Evolutionary conservation across 1,140 invertebrate genomes (phyloP).

Genomic region (Calephelis nemesis): DNA sequence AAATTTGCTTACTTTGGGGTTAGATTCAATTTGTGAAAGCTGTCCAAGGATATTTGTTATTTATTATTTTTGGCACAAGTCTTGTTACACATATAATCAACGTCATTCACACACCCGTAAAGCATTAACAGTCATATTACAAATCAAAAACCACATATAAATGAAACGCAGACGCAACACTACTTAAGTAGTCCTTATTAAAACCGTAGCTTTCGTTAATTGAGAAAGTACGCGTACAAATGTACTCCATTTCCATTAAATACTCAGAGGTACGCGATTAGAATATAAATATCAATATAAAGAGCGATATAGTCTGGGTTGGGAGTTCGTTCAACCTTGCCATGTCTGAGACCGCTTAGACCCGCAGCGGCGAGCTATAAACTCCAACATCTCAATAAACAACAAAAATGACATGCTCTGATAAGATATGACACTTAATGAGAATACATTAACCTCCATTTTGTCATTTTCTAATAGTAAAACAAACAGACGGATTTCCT

Average conservation of each 20-base stretch:
- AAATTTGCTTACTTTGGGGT: too few species aligned
- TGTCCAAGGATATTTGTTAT: too few species aligned
- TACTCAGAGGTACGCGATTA: not conserved
- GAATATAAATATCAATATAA: conserved; percentile 15
- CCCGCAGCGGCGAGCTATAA: conserved; percentile 34
- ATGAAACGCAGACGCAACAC: not conserved
- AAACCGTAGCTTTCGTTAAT: not conserved
- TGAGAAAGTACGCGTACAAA: not conserved
- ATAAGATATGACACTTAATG: not conserved
- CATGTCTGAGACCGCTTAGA: conserved; percentile 39
- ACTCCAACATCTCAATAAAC: conserved; percentile 34
- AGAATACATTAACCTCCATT: not conserved
- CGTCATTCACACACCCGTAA: too few species aligned
- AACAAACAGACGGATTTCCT: too few species aligned
- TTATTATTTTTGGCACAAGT: too few species aligned
- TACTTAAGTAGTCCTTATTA: not conserved
- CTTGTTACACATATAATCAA: too few species aligned
- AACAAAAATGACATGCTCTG: conserved; percentile 13
- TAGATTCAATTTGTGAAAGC: too few species aligned
- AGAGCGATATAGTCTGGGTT: conserved; percentile 27
- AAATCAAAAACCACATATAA: too few species aligned
- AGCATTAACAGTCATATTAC: too few species aligned
- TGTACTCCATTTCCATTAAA: not conserved
- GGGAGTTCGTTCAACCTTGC: conserved; percentile 39
- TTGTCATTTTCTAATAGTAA: not conserved